A percentile compares a stretch with the other conserved stretches of the same genome.
These are phyloP conservation scores for Mustelus asterias DNA, from an alignment of 2,113 vertebrate genomes.

Conservation along the genomic window DNA sequence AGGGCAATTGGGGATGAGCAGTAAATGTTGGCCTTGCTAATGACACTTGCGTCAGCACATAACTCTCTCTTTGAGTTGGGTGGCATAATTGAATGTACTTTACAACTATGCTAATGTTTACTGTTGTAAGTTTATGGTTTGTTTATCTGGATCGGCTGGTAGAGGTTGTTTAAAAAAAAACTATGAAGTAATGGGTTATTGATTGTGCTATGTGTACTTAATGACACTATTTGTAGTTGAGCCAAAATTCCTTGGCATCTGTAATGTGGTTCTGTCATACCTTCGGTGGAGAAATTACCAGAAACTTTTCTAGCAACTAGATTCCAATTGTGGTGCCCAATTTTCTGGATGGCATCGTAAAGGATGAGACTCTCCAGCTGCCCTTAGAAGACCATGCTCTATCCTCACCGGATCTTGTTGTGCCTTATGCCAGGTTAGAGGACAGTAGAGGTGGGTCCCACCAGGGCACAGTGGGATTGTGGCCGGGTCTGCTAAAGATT, in stretches of 20 bases:
- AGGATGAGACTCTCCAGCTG: background rate
- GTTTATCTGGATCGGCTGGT: background rate
- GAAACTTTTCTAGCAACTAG: background rate
- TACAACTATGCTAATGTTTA: background rate
- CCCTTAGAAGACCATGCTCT: background rate
- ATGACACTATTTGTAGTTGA: background rate
- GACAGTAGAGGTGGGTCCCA: background rate
- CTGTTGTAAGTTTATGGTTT: background rate
- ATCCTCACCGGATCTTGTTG: background rate
- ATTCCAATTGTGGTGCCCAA: background rate
- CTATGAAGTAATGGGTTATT: background rate
- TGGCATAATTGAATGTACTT: background rate
- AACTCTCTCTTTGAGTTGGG: background rate
- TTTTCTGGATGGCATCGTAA: background rate
- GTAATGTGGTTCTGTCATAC: background rate
- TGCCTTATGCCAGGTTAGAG: background rate
- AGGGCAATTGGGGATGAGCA: too few species aligned
- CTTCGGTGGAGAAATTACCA: background rate
- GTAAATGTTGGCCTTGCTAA: too few species aligned
- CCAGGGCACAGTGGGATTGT: background rate
- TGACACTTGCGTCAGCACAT: background rate
- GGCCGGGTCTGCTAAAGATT: background rate
- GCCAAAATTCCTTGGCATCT: background rate
- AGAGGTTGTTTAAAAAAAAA: background rate
- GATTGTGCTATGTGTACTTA: background rate